Evolutionary conservation across 2,113 vertebrate genomes (phyloP).

Genomic region (Cyprinodon tularosa): DNA sequence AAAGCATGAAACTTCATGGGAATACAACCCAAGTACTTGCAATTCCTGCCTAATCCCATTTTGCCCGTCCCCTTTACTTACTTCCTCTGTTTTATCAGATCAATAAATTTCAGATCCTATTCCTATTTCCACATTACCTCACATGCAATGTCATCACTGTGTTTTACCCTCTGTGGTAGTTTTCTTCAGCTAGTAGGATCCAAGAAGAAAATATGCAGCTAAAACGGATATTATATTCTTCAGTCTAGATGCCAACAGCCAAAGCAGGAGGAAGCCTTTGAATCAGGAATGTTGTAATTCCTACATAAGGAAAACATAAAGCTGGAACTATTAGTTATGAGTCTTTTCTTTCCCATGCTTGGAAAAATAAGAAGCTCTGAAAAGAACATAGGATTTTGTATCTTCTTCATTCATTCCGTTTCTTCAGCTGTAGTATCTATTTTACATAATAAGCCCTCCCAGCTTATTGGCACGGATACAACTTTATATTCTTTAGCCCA

Average conservation of each 20-base stretch:
- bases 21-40: neutral
- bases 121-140: neutral
- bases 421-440: neutral
- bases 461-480: neutral
- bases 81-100: constrained; percentile 16
- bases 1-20: neutral
- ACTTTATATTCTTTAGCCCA: neutral
- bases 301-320: constrained; percentile 34
- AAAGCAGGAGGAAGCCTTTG: constrained; percentile 20
- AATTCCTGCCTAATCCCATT: neutral
- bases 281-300: constrained; percentile 53
- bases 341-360: constrained; percentile 19
- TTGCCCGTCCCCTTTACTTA: constrained; percentile 8
- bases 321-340: neutral
- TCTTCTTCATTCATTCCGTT: neutral
- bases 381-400: neutral
- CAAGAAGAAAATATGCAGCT: constrained; percentile 20
- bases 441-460: neutral
- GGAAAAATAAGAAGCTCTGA: neutral
- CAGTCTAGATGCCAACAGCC: constrained; percentile 26
- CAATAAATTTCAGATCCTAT: neutral
- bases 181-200: neutral
- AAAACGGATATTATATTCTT: constrained; percentile 22
- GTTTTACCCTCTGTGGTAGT: neutral
- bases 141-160: constrained; percentile 3